These are phyloP conservation scores for Tragelaphus strepsiceros DNA, from an alignment of 2,113 vertebrate species.

Conservation along the genomic window DNA sequence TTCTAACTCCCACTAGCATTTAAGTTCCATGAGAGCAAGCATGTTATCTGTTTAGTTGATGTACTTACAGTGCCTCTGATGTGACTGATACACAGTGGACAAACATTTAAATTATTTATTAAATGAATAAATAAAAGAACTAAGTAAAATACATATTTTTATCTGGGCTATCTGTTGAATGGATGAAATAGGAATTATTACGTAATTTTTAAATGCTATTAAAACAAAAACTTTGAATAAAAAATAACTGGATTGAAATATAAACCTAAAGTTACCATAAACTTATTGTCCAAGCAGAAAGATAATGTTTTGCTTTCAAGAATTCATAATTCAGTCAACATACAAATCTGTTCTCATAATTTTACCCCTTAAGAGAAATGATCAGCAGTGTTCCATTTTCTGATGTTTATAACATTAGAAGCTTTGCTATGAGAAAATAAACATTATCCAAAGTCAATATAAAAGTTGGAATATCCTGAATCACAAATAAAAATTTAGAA, in stretches of 20 bases:
- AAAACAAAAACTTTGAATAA: neutral
- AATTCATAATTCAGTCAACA: slow-evolving; percentile 21
- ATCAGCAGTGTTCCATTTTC: neutral
- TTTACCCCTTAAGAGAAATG: neutral
- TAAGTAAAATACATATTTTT: neutral
- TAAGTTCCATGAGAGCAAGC: neutral
- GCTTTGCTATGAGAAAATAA: slow-evolving; percentile 22
- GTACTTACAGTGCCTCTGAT: neutral
- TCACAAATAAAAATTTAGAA: neutral
- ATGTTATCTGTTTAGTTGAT: neutral
- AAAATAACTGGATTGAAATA: neutral
- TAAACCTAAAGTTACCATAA: neutral
- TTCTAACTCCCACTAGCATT: neutral
- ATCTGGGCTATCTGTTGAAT: neutral
- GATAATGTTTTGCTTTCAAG: neutral
- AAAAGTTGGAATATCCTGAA: neutral
- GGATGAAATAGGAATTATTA: neutral
- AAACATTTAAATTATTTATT: slow-evolving; percentile 15
- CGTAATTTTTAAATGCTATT: neutral
- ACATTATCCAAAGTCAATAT: neutral
- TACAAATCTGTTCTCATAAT: neutral
- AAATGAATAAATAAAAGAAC: neutral
- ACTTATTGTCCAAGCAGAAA: neutral
- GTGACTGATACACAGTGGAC: neutral
- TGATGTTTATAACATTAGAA: slow-evolving; percentile 18